Evolutionary conservation across 2,888 invertebrate species (phyloP).

Genomic region (Papilio gigon): DNA sequence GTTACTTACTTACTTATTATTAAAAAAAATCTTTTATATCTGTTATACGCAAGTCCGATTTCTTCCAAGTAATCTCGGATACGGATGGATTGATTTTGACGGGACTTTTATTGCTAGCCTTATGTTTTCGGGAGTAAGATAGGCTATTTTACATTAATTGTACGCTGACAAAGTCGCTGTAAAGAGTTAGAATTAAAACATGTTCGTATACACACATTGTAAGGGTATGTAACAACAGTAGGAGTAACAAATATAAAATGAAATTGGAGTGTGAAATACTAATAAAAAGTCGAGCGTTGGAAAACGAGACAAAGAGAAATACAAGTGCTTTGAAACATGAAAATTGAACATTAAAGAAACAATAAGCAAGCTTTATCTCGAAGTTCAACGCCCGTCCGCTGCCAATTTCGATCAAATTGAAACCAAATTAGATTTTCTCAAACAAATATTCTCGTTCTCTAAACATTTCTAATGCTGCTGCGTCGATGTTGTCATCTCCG

Average conservation of each 20-base stretch:
- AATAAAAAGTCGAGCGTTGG: conserved; percentile 23
- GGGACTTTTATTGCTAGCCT: too few relatives aligned
- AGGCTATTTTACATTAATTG: too few relatives aligned
- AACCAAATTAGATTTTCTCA: conserved; percentile 34
- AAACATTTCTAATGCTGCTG: conserved; percentile 8
- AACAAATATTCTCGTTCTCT: conserved; percentile 1
- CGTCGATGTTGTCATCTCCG: not conserved
- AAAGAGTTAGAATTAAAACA: not conserved
- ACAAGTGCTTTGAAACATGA: conserved; percentile 36
- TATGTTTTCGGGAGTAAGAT: too few relatives aligned
- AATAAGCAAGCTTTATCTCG: conserved; percentile 36
- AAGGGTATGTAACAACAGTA: not conserved
- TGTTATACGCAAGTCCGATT: too few relatives aligned
- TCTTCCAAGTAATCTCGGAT: too few relatives aligned
- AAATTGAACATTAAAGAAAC: conserved; percentile 40
- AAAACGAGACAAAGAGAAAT: conserved; percentile 34
- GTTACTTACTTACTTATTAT: too few relatives aligned
- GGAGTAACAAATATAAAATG: conserved; percentile 15
- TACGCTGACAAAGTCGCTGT: too few relatives aligned
- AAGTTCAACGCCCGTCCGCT: conserved; percentile 36
- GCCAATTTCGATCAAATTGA: conserved; percentile 36
- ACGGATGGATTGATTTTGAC: too few relatives aligned
- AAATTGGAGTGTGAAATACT: conserved; percentile 18
- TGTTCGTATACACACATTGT: not conserved
- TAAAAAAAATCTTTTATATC: too few relatives aligned